Percentiles rank a stretch among this genome's conserved stretches.
phyloP scores from a whole-genome alignment of 1,140 invertebrate species.

The Sminthurinus signatus region DNA sequence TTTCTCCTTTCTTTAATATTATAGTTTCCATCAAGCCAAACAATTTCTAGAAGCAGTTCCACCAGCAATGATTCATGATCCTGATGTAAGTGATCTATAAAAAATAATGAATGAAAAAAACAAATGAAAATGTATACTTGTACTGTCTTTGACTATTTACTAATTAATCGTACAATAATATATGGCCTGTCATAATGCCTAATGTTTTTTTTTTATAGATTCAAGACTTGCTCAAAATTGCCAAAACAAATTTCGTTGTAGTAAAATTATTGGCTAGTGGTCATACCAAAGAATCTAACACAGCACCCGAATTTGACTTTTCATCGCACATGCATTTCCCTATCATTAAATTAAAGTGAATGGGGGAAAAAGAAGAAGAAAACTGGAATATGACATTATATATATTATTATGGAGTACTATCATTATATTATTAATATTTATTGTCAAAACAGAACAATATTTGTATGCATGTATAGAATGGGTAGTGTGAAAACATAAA shows the following conservation, averaged over 20 bases:
- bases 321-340: slow-evolving; percentile 81
- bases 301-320: slow-evolving; percentile 85
- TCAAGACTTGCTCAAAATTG: slow-evolving; percentile 71
- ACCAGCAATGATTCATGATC: slow-evolving; percentile 61
- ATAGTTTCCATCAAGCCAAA: slow-evolving; percentile 78
- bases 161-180: background rate
- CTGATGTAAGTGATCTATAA: slow-evolving; percentile 58
- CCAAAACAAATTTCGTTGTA: slow-evolving; percentile 92
- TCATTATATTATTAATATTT: too few species aligned
- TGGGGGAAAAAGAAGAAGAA: too few species aligned
- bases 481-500: too few species aligned
- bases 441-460: too few species aligned
- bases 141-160: too few species aligned
- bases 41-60: slow-evolving; percentile 71
- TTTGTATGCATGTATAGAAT: too few species aligned
- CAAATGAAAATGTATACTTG: background rate
- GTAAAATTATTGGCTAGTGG: slow-evolving; percentile 83
- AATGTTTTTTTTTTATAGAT: slow-evolving; percentile 57
- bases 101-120: background rate
- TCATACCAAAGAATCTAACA: slow-evolving; percentile 76
- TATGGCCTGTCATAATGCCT: background rate
- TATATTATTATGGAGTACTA: too few species aligned
- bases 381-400: too few species aligned
- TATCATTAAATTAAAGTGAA: slow-evolving; percentile 68
- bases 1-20: too few species aligned